A percentile compares a stretch with the other conserved stretches of the same genome.
These are phyloP conservation scores for Drosophila miranda DNA, from an alignment of 1,140 invertebrate species.

Conservation along the genomic window DNA sequence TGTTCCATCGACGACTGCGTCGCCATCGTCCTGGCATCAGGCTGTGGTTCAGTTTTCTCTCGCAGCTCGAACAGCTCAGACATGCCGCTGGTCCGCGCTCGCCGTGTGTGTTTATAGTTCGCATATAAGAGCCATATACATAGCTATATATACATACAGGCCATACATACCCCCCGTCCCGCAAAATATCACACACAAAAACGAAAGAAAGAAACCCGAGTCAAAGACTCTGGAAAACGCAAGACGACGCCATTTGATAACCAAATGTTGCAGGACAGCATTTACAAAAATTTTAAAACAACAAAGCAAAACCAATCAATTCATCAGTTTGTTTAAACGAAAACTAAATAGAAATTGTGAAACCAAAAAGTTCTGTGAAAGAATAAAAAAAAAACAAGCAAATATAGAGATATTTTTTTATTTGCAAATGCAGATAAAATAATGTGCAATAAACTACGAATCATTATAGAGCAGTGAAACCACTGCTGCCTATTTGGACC, in stretches of 20 bases:
- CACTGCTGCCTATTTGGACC: too few relatives aligned
- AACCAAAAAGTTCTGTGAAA: constrained; percentile 35
- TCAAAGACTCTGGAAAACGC: constrained; percentile 48
- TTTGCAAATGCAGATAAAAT: constrained; percentile 18
- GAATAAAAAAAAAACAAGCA: constrained; percentile 17
- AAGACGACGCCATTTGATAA: constrained; percentile 44
- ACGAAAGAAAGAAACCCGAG: constrained; percentile 15
- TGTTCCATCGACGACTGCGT: constrained; percentile 39
- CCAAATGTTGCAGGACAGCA: constrained; percentile 70
- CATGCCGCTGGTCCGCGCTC: constrained; percentile 64
- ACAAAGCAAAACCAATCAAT: constrained; percentile 20
- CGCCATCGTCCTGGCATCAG: constrained; percentile 46
- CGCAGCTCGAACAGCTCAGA: constrained; percentile 73
- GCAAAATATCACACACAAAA: constrained; percentile 5
- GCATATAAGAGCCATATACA: neutral
- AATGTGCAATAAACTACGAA: constrained; percentile 72
- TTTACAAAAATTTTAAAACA: constrained; percentile 26
- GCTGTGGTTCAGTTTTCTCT: constrained; percentile 71
- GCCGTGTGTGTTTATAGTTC: constrained; percentile 68
- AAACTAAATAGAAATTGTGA: constrained; percentile 39
- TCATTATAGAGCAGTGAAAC: constrained; percentile 8
- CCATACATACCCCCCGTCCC: constrained; percentile 7
- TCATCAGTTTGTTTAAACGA: constrained; percentile 26
- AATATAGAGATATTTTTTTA: constrained; percentile 1
- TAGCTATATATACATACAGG: too few relatives aligned